Conservation (phyloP, 1,140 invertebrate genomes). For the Calycopis cecrops region DNA sequence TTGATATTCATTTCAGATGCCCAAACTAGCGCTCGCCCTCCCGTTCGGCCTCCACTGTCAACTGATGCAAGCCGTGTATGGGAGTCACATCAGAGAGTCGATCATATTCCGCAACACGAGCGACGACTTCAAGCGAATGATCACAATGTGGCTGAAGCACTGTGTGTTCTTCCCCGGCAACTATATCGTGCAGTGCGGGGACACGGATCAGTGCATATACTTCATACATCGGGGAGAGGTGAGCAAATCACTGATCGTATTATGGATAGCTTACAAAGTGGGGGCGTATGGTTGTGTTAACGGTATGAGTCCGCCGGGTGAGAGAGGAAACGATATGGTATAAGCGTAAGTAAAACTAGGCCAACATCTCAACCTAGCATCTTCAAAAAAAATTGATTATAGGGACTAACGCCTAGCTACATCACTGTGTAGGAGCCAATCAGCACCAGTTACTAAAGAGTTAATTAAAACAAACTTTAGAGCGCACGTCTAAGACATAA, state of each 20-base stretch:
- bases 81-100: constrained; percentile 56
- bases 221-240: constrained; percentile 72
- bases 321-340: too few relatives aligned
- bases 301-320: too few relatives aligned
- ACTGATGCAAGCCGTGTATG: constrained; percentile 65
- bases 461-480: too few relatives aligned
- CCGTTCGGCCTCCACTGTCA: constrained; percentile 58
- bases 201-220: constrained; percentile 67
- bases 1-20: constrained; percentile 39
- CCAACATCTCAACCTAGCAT: too few relatives aligned
- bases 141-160: constrained; percentile 59
- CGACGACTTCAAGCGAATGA: constrained; percentile 59
- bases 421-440: too few relatives aligned
- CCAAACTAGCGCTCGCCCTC: constrained; percentile 42
- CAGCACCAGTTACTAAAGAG: too few relatives aligned
- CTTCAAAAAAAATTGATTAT: too few relatives aligned
- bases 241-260: neutral
- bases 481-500: too few relatives aligned
- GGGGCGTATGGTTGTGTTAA: neutral
- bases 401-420: too few relatives aligned
- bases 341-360: too few relatives aligned
- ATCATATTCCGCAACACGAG: constrained; percentile 64
- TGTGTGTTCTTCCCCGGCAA: constrained; percentile 70
- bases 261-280: neutral
- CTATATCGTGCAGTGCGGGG: constrained; percentile 67